Evolutionary conservation across 2,888 invertebrate species (phyloP).

Genomic region (Yponomeuta sedellus): DNA sequence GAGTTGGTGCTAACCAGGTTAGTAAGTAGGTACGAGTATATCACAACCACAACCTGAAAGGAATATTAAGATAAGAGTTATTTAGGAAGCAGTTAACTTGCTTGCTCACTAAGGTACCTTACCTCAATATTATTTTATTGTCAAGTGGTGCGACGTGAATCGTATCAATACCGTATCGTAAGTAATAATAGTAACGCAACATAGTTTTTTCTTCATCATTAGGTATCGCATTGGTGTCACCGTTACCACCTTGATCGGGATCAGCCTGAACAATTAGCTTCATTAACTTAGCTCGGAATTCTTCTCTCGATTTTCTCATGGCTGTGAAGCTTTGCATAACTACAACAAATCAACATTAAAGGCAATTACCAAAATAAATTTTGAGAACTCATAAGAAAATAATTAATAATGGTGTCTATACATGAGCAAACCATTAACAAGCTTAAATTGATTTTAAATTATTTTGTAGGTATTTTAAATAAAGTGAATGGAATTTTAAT

Average conservation of each 20-base stretch:
- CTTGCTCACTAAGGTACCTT: background rate
- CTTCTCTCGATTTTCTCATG: conserved; percentile 85
- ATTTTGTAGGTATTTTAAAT: too few relatives aligned
- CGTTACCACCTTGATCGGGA: conserved; percentile 48
- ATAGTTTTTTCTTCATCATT: conserved; percentile 81
- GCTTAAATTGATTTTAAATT: too few relatives aligned
- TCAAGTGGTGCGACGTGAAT: conserved; percentile 92
- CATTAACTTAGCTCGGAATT: conserved; percentile 87
- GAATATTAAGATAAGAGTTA: too few relatives aligned
- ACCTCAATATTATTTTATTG: conserved; percentile 81
- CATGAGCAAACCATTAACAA: too few relatives aligned
- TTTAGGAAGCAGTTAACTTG: background rate
- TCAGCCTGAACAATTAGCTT: conserved; percentile 81
- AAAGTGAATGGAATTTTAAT: too few relatives aligned
- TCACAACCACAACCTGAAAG: too few relatives aligned
- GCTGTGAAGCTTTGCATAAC: conserved; percentile 81
- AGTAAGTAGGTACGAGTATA: too few relatives aligned
- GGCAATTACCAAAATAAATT: background rate
- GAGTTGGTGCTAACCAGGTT: too few relatives aligned
- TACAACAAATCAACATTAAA: conserved; percentile 29
- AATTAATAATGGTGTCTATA: too few relatives aligned
- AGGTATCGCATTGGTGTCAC: conserved; percentile 58
- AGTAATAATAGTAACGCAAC: conserved; percentile 91
- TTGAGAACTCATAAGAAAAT: background rate
- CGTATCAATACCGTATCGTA: conserved; percentile 93